These are phyloP conservation scores for Ophioninae sp. DNA, from an alignment of 2,888 invertebrate genomes.

Conservation along the genomic window DNA sequence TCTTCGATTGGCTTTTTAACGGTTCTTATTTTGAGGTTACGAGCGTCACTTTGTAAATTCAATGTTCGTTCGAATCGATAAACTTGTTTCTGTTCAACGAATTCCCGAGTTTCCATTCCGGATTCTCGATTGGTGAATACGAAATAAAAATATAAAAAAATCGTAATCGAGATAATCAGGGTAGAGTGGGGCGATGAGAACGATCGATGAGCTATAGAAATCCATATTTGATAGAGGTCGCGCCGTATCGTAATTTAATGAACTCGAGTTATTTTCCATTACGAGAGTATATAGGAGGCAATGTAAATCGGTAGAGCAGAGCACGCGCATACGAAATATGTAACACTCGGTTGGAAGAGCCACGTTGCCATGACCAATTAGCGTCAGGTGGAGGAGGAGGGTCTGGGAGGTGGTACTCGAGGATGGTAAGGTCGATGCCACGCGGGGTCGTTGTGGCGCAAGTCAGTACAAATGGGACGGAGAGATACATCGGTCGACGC, in stretches of 20 bases:
- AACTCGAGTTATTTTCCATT: neutral
- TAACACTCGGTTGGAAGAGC: constrained; percentile 29
- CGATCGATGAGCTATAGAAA: too few species aligned
- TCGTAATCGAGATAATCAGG: too few species aligned
- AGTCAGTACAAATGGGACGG: constrained; percentile 38
- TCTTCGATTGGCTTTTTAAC: too few species aligned
- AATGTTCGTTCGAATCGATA: too few species aligned
- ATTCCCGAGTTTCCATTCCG: too few species aligned
- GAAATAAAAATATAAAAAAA: too few species aligned
- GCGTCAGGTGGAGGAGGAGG: constrained; percentile 48
- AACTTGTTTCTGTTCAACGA: too few species aligned
- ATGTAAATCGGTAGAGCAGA: constrained; percentile 16
- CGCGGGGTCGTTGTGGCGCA: constrained; percentile 42
- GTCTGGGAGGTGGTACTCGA: constrained; percentile 44
- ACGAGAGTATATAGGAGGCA: neutral
- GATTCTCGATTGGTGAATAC: too few species aligned
- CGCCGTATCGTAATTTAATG: neutral
- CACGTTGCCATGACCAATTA: constrained; percentile 55
- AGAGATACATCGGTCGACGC: constrained; percentile 18
- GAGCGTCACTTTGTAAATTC: too few species aligned
- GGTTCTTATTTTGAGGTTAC: too few species aligned
- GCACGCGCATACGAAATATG: constrained; percentile 26
- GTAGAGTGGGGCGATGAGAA: too few species aligned
- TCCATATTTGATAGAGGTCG: too few species aligned
- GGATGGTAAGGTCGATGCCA: constrained; percentile 59